Evolutionary conservation across 2,888 invertebrate species (phyloP).

Genomic region (Tryphoninae sp.): DNA sequence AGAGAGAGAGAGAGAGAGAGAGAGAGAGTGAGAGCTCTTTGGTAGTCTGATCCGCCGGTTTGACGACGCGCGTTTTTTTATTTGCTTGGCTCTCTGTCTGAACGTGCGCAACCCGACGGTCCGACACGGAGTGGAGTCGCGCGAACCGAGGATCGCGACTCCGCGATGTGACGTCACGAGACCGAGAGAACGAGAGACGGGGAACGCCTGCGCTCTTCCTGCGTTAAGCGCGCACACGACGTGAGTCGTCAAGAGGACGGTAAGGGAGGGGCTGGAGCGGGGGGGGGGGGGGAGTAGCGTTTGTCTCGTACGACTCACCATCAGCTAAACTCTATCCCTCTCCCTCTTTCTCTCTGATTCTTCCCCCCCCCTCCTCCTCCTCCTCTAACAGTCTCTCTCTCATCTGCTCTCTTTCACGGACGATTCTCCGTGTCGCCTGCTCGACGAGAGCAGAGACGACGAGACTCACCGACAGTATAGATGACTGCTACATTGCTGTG

Average conservation of each 20-base stretch:
- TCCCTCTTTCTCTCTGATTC: slow-evolving; percentile 10
- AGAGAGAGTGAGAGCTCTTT: too few relatives aligned
- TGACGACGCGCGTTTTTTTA: slow-evolving; percentile 20
- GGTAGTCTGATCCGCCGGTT: slow-evolving; percentile 5
- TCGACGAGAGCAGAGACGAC: slow-evolving; percentile 41
- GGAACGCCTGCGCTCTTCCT: slow-evolving; percentile 60
- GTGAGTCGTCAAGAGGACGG: not conserved
- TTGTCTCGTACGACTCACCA: slow-evolving; percentile 39
- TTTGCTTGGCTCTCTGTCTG: slow-evolving; percentile 20
- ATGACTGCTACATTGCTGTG: slow-evolving; percentile 47
- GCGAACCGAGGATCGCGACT: slow-evolving; percentile 62
- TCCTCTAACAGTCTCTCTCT: slow-evolving; percentile 1
- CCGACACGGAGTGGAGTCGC: slow-evolving; percentile 73
- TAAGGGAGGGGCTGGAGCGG: not conserved
- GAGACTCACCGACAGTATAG: slow-evolving; percentile 45
- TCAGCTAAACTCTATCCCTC: slow-evolving; percentile 32
- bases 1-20: too few relatives aligned
- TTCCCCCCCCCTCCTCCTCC: not conserved
- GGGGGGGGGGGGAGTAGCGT: slow-evolving; percentile 17
- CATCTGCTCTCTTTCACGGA: slow-evolving; percentile 23
- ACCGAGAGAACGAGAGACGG: slow-evolving; percentile 19
- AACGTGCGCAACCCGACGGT: slow-evolving; percentile 72
- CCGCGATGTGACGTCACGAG: slow-evolving; percentile 62
- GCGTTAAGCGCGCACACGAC: slow-evolving; percentile 21
- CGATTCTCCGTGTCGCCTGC: slow-evolving; percentile 45